Base-by-base conservation (phyloP, 2,888 invertebrate species). In the Portevinia maculata region DNA sequence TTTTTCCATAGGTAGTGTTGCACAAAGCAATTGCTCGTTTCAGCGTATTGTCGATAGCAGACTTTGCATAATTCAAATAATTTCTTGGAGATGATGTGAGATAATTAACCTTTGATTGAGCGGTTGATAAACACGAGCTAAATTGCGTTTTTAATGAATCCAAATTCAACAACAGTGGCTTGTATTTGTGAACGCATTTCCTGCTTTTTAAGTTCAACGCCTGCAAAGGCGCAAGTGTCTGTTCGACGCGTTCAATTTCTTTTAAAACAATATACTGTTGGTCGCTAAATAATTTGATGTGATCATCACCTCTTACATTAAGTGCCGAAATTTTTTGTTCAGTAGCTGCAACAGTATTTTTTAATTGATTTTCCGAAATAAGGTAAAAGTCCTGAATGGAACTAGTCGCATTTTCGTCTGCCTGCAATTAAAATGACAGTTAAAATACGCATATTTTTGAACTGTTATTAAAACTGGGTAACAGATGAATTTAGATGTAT, bases 131-230 rank as follows among this genome's bases (percentile, higher is more conserved):
- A 19, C 75, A 75, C 5, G 13, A 0, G 2, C 28, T 24, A 8
- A 60, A 53, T 50, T 46, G 24, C 8, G 9, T 17, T n/a, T 50
- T n/a, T 9, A 8, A 65, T 0, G 9, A 9, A 15, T 48, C 17
- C 1, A 15, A 32, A 8, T n/a, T 41, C 4, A 50, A 1, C 4
- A 65, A 28, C 15, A 13, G 6, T n/a, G 41, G 15, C 17, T 50
- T 50, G 13, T 52, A 52, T 39, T 57, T 50, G 1, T 65, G 65
- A 57, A 74, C 32, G 28, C 74, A 74, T 8, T 50, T 17, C 17
- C 41, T 57, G 1, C 44, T 39, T 9, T n/a, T 32, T 5, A 8
- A 0, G 13, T 32, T 65, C 21, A 74, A 39, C 2, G 74, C 41
- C 30, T 65, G 48, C 4, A 44, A 2, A 11, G 64, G 57, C 19